These are phyloP conservation scores for Platypus cylindrus DNA, from an alignment of 2,888 invertebrate genomes.

Conservation along the genomic window DNA sequence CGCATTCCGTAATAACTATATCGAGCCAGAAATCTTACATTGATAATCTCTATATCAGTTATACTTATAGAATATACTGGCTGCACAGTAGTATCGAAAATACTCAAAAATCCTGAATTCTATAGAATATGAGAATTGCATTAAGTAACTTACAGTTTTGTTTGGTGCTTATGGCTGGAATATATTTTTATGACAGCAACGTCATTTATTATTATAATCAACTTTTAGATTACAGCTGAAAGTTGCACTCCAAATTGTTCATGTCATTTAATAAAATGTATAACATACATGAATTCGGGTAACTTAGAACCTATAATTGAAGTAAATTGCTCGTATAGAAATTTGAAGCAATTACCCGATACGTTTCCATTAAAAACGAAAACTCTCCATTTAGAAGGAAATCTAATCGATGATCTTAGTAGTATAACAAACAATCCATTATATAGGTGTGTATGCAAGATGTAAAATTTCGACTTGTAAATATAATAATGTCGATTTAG, in stretches of 20 bases:
- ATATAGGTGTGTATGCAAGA: too few species aligned
- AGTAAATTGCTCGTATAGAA: constrained; percentile 51
- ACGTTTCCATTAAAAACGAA: constrained; percentile 53
- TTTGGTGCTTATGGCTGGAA: too few species aligned
- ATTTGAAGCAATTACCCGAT: constrained; percentile 44
- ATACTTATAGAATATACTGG: too few species aligned
- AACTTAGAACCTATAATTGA: constrained; percentile 45
- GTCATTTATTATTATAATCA: neutral
- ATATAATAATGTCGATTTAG: constrained; percentile 2
- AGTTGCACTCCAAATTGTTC: constrained; percentile 50
- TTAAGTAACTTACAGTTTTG: too few species aligned
- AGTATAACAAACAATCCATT: constrained; percentile 50
- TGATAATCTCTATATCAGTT: too few species aligned
- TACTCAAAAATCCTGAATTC: too few species aligned
- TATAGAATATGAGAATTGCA: too few species aligned
- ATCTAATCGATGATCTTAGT: constrained; percentile 47
- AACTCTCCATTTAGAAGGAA: constrained; percentile 50
- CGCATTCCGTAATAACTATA: too few species aligned
- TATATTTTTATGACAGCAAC: too few species aligned
- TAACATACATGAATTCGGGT: constrained; percentile 35
- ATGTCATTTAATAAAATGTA: constrained; percentile 52
- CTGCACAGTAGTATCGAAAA: too few species aligned
- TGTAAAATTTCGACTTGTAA: neutral
- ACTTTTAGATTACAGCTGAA: constrained; percentile 10
- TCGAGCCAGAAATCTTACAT: too few species aligned